These are phyloP conservation scores for Phylloscopus trochiloides DNA, from an alignment of 2,113 vertebrate genomes.

Conservation along the genomic window DNA sequence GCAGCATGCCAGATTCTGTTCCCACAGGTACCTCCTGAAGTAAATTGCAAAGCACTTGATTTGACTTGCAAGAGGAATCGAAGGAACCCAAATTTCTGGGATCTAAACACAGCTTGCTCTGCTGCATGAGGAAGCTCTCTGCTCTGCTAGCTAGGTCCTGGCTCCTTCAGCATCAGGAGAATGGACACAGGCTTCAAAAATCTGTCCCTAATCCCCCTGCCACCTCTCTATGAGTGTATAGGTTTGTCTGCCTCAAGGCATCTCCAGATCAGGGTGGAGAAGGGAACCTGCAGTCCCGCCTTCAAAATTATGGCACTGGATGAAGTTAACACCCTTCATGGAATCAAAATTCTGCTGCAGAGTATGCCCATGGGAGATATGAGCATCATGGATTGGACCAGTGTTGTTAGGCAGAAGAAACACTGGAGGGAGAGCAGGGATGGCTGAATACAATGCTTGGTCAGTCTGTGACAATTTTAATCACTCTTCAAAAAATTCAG, in stretches of 20 bases:
- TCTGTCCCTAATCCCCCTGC: neutral
- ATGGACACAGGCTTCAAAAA: neutral
- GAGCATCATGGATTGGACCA: neutral
- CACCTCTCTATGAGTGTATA: neutral
- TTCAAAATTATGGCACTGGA: neutral
- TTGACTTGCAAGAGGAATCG: neutral
- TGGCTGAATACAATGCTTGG: neutral
- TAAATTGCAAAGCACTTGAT: neutral
- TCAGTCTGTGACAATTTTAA: neutral
- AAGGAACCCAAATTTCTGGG: neutral
- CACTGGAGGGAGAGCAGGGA: neutral
- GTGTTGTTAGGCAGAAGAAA: neutral
- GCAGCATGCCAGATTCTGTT: neutral
- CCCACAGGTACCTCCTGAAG: neutral
- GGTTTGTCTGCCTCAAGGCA: neutral
- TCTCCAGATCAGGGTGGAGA: neutral
- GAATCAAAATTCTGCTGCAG: neutral
- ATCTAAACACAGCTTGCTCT: neutral
- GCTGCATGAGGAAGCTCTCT: fast-evolving
- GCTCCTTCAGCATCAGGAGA: neutral
- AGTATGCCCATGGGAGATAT: neutral
- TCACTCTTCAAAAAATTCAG: neutral
- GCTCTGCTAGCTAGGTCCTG: neutral
- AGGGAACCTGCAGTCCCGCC: neutral
- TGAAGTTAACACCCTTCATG: neutral